Percentiles rank a stretch among this genome's conserved stretches.
Evolutionary conservation across 2,797 vertebrate species (phyloP).

Genomic region (Parauchenoglanis punctatus): DNA sequence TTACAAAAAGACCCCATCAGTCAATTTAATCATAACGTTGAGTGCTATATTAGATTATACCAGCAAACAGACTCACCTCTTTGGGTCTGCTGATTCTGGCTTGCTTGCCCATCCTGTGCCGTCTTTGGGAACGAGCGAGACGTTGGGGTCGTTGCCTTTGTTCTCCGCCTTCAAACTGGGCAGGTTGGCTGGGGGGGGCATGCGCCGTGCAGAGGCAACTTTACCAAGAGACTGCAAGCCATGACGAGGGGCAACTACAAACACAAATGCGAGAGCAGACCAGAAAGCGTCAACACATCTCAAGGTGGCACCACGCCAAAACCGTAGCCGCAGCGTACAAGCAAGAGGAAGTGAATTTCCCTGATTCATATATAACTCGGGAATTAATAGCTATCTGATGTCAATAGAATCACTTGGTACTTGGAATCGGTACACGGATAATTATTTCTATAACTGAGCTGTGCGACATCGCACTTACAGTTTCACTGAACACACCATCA

Average conservation of each 20-base stretch:
- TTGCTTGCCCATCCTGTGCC: constrained; percentile 99
- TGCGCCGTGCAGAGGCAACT: constrained; percentile 95
- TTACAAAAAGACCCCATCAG: background rate
- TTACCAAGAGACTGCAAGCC: constrained; percentile 98
- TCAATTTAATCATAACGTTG: background rate
- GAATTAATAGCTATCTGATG: background rate
- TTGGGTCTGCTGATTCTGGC: constrained; percentile 94
- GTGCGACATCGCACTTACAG: background rate
- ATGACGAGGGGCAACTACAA: constrained; percentile 92
- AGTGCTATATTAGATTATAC: background rate
- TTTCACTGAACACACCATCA: background rate
- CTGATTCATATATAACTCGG: constrained; percentile 1
- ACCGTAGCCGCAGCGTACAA: constrained; percentile 1
- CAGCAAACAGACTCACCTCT: constrained; percentile 76
- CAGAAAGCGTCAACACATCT: constrained; percentile 1
- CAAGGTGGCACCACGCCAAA: constrained; percentile 9
- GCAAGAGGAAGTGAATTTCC: constrained; percentile 5
- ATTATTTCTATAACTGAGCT: background rate
- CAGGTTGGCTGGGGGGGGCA: constrained; percentile 96
- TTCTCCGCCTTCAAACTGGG: constrained; percentile 98
- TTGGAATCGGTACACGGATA: background rate
- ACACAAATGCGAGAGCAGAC: constrained; percentile 19
- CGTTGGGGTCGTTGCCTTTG: constrained; percentile 98
- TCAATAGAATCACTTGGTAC: background rate
- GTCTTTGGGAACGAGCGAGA: constrained; percentile 96